Percentiles rank a stretch among this genome's conserved stretches.
Conservation (phyloP, 2,113 vertebrate species). For the Pseudopodoces humilis region DNA sequence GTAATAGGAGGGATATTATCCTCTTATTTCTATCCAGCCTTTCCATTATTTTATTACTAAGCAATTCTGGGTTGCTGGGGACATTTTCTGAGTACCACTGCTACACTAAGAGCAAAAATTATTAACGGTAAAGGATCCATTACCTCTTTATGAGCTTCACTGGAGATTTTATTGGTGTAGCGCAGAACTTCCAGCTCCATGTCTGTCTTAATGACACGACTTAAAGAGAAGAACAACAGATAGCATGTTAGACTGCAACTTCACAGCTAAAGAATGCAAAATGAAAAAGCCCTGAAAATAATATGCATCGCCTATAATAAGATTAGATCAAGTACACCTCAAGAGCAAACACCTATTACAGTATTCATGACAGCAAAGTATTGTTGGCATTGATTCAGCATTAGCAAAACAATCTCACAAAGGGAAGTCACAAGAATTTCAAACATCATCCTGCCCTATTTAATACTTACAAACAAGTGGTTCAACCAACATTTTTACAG, state of each 20-base stretch:
- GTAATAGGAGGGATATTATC: slow-evolving; percentile 50
- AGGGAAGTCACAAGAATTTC: neutral
- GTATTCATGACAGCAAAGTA: neutral
- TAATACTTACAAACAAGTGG: neutral
- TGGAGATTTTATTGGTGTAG: slow-evolving; percentile 95
- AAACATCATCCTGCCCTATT: neutral
- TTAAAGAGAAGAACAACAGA: slow-evolving; percentile 62
- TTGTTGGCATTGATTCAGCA: neutral
- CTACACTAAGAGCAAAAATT: slow-evolving; percentile 57
- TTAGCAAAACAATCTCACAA: neutral
- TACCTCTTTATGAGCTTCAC: slow-evolving; percentile 96
- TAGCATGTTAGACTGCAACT: slow-evolving; percentile 19
- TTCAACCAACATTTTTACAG: neutral
- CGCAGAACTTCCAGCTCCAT: slow-evolving; percentile 97
- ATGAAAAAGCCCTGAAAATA: neutral
- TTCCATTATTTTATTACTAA: slow-evolving; percentile 63
- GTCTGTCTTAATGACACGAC: slow-evolving; percentile 92
- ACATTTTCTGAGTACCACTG: slow-evolving; percentile 37
- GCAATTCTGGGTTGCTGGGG: slow-evolving; percentile 21
- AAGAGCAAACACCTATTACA: neutral
- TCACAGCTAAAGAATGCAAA: neutral
- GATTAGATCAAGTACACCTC: neutral
- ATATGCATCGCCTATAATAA: neutral
- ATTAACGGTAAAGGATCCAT: slow-evolving; percentile 54
- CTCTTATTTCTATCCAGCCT: slow-evolving; percentile 44